Base-by-base conservation (phyloP, 2,113 vertebrate species). In the Megaleporinus macrocephalus region DNA sequence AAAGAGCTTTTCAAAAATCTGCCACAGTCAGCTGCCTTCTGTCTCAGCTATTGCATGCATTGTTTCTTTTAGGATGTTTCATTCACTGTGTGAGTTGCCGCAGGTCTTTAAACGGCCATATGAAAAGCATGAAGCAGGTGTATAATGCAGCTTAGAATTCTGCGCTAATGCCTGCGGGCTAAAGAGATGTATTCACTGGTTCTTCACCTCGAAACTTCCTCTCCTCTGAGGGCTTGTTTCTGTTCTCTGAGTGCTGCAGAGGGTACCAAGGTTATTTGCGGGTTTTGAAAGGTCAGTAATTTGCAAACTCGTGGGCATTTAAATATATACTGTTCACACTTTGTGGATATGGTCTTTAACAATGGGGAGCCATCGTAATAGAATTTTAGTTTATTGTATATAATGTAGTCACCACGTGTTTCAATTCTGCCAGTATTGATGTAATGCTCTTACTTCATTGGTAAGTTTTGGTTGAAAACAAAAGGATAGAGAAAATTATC, bases 1-100 rank as follows among this genome's bases (percentile, higher is more conserved):
- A 29, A 73, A 36, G 24, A 7, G 0, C 2, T n/a, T 78, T 84
- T 73, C 15, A 68, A 73, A 61, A 44, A 81, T 82, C 44, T 79
- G 63, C 47, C 47, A 49, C 16, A 57, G 71, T 76, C 41, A 72
- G 57, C 78, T 76, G 69, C 29, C 20, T 33, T 20, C 33, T 33
- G n/a, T 36, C 30, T 55, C 20, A 69, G 57, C 57, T 63, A 63
- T 27, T 74, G 59, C 10, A 59, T 49, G 26, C 20, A 73, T 74
- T 81, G 44, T 74, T 26, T 74, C 41, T n/a, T 33, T 73, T 53
- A 20, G 59, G 47, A n/a, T 2, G 53, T 55, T 79, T 18, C 13
- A 55, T 41, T 49, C 20, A 29, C 29, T 80, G 41, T 30, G 41
- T 27, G 22, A 16, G 66, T 57, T 24, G 49, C 51, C n/a, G 30